Percentiles rank a stretch among this genome's conserved stretches.
Evolutionary conservation across 2,888 invertebrate species (phyloP).

Genomic region (Volucella inflata): DNA sequence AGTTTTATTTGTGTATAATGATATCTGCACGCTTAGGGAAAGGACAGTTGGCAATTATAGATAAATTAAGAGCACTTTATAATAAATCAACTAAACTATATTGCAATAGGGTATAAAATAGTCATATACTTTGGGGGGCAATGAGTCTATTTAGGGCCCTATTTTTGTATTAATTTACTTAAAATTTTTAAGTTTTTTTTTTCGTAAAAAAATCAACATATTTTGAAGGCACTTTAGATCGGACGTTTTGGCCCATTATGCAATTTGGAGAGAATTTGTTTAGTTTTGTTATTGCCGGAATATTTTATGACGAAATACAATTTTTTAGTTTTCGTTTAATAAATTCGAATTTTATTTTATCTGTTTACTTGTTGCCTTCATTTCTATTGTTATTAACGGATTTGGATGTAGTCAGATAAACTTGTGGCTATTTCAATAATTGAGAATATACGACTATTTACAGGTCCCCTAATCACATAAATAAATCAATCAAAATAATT

Average conservation of each 20-base stretch:
- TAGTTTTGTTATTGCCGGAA: constrained; percentile 67
- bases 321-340: constrained; percentile 61
- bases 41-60: background rate
- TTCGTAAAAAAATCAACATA: constrained; percentile 93
- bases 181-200: constrained; percentile 87
- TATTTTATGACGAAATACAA: constrained; percentile 60
- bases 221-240: constrained; percentile 96
- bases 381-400: constrained; percentile 90
- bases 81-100: constrained; percentile 4
- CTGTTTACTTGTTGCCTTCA: constrained; percentile 88
- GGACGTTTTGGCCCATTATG: constrained; percentile 96
- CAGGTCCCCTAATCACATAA: constrained; percentile 66
- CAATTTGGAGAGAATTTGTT: constrained; percentile 84
- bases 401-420: constrained; percentile 85
- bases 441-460: constrained; percentile 87
- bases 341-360: constrained; percentile 75
- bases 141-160: constrained; percentile 95
- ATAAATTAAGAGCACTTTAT: background rate
- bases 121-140: constrained; percentile 87
- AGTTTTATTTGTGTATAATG: background rate
- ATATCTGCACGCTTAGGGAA: constrained; percentile 19
- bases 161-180: constrained; percentile 88
- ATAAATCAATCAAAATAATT: background rate
- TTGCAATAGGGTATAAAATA: constrained; percentile 76
- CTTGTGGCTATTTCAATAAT: constrained; percentile 89